A percentile compares a stretch with the other conserved stretches of the same genome.
These are phyloP conservation scores for Poeciliopsis occidentalis DNA, from an alignment of 2,113 vertebrate species.

Conservation along the genomic window DNA sequence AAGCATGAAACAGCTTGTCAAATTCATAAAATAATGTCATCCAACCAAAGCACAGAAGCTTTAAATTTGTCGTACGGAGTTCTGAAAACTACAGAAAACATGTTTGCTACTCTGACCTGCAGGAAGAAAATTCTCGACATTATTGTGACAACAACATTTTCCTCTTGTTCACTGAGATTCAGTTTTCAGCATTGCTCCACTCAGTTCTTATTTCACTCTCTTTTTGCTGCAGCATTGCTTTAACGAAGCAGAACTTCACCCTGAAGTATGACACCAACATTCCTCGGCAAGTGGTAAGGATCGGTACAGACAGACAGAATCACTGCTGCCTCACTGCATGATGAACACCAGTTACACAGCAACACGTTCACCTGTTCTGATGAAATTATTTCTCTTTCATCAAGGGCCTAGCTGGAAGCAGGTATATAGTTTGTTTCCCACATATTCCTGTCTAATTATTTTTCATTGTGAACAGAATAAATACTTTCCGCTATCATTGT, in stretches of 20 bases:
- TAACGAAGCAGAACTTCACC: slow-evolving; percentile 86
- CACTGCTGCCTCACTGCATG: neutral
- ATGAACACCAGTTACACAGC: no score
- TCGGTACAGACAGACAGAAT: neutral
- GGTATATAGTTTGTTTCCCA: slow-evolving; percentile 59
- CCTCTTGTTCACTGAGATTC: no score
- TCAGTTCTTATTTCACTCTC: neutral
- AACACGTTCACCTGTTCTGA: neutral
- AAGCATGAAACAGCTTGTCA: no score
- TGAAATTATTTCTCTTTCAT: slow-evolving; percentile 28
- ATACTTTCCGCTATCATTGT: neutral
- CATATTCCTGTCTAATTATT: neutral
- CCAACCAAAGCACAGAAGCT: no score
- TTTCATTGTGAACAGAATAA: neutral
- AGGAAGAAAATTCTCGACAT: no score
- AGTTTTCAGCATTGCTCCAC: neutral
- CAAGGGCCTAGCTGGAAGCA: slow-evolving; percentile 86
- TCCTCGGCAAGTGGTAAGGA: slow-evolving; percentile 85
- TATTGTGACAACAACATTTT: no score
- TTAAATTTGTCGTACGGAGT: no score
- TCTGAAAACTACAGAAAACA: no score
- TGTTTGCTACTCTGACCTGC: no score
- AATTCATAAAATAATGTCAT: no score
- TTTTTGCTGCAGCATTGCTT: slow-evolving; percentile 76
- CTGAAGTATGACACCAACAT: slow-evolving; percentile 87